Conservation (phyloP, 2,888 invertebrate species). For the Perdita meconis region DNA sequence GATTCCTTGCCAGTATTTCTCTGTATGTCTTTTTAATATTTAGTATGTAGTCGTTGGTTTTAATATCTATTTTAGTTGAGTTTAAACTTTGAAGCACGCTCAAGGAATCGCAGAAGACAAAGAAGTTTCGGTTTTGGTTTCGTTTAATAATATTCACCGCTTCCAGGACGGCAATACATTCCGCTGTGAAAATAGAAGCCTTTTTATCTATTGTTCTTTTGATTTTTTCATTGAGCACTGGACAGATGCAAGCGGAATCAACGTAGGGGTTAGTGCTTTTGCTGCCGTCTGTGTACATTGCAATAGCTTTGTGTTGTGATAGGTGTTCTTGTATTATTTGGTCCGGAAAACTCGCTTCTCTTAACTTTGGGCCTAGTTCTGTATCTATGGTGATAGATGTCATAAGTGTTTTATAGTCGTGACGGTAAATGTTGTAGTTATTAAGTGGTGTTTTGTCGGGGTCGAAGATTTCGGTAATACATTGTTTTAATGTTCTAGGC, state of each 20-base stretch:
- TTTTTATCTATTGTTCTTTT: background rate
- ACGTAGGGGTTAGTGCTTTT: background rate
- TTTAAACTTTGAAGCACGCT: background rate
- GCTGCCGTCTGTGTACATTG: slow-evolving; percentile 4
- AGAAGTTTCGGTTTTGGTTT: background rate
- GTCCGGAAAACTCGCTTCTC: background rate
- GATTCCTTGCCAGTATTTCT: background rate
- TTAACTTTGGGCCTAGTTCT: background rate
- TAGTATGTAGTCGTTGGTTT: background rate
- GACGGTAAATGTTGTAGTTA: background rate
- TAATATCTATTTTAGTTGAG: background rate
- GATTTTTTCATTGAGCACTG: background rate
- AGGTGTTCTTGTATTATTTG: background rate
- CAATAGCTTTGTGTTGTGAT: background rate
- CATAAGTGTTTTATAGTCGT: slow-evolving; percentile 2
- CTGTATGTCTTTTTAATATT: background rate
- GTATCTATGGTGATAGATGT: background rate
- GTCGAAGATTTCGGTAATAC: background rate
- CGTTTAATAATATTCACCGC: background rate
- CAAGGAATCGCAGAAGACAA: background rate
- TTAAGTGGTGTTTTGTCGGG: background rate
- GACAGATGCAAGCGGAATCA: slow-evolving; percentile 5
- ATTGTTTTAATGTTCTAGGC: background rate
- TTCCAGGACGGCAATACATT: background rate
- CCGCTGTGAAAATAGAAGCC: background rate